Conservation (phyloP, 1,140 invertebrate genomes). For the Hirudo medicinalis region DNA sequence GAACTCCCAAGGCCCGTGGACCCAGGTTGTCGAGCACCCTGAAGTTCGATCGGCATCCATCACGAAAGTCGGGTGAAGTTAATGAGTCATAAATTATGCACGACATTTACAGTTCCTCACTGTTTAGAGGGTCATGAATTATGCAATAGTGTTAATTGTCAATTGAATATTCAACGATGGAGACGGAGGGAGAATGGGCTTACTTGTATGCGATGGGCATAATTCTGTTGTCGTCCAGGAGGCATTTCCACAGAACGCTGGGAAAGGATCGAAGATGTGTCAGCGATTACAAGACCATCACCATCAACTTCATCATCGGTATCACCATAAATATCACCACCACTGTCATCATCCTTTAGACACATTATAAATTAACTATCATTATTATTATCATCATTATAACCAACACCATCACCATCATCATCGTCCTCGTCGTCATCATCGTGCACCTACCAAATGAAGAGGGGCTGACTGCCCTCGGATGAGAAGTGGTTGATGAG, state of each 20-base stretch:
- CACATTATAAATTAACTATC: background rate
- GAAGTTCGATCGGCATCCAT: constrained; percentile 26
- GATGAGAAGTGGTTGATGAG: constrained; percentile 81
- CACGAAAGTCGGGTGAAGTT: background rate
- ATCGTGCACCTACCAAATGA: constrained; percentile 43
- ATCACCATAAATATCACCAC: no score
- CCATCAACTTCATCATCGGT: background rate
- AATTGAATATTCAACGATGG: background rate
- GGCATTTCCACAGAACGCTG: constrained; percentile 77
- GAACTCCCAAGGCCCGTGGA: constrained; percentile 70
- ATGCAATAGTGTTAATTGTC: constrained; percentile 19
- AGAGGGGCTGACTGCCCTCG: constrained; percentile 64
- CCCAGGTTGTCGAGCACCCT: constrained; percentile 86
- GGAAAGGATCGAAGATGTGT: background rate
- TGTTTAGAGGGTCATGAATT: background rate
- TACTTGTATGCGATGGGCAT: constrained; percentile 85
- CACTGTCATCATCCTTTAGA: background rate
- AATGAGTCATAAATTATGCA: background rate
- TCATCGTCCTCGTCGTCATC: no score
- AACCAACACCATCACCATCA: background rate
- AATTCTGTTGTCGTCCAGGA: constrained; percentile 80
- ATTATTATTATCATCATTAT: background rate
- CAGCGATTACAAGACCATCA: background rate
- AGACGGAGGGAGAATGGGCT: constrained; percentile 30
- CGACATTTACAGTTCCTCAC: constrained; percentile 16